Conservation (phyloP, 2,113 vertebrate species). For the Asarcornis scutulata region DNA sequence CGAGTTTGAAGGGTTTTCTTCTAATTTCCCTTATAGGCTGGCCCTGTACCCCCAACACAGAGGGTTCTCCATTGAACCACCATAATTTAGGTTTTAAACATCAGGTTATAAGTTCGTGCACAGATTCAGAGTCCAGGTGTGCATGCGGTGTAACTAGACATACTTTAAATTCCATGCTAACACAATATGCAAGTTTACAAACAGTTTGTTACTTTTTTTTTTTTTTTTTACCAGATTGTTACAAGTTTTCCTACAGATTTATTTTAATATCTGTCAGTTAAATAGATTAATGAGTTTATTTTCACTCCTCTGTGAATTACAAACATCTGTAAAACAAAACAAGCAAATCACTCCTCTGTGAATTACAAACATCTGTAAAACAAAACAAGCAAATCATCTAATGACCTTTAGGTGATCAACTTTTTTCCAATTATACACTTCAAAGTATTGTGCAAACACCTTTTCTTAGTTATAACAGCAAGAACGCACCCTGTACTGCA, state of each 20-base stretch:
- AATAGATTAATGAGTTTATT: neutral
- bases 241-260: neutral
- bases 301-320: neutral
- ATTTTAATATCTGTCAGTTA: neutral
- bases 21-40: neutral
- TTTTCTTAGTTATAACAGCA: conserved; percentile 17
- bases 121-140: neutral
- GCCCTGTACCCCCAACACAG: neutral
- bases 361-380: neutral
- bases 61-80: neutral
- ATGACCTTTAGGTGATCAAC: neutral
- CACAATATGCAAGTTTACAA: neutral
- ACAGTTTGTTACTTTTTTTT: neutral
- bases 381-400: neutral
- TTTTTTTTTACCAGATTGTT: neutral
- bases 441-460: neutral
- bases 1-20: neutral
- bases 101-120: neutral
- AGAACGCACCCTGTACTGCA: neutral
- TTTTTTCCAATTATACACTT: neutral
- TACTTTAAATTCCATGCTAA: neutral
- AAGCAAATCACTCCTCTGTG: neutral
- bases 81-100: neutral
- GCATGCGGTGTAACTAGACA: rapidly evolving
- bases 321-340: neutral